Percentiles rank a stretch among this genome's conserved stretches.
These are phyloP conservation scores for Agrotis segetum DNA, from an alignment of 2,888 invertebrate genomes.

Conservation along the genomic window DNA sequence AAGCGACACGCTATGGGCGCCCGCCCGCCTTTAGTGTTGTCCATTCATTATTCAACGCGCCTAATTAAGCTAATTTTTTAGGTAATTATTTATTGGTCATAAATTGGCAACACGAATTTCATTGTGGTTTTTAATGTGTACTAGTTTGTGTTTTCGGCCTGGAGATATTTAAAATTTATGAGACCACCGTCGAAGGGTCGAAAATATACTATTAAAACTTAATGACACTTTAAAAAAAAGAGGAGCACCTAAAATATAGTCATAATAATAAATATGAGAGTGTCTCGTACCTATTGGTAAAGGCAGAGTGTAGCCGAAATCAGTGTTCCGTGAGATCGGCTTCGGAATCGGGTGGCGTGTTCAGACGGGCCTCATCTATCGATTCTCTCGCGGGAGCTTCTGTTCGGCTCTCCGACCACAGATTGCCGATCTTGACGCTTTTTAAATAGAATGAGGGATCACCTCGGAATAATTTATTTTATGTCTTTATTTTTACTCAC, in stretches of 20 bases:
- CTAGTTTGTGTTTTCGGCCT: neutral
- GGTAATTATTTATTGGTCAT: slow-evolving; percentile 7
- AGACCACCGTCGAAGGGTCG: neutral
- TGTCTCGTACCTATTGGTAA: slow-evolving; percentile 59
- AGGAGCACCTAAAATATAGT: neutral
- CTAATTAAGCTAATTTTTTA: slow-evolving; percentile 35
- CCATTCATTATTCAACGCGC: slow-evolving; percentile 38
- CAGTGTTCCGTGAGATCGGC: slow-evolving; percentile 81
- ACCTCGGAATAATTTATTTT: neutral
- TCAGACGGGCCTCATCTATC: slow-evolving; percentile 66
- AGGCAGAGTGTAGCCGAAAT: slow-evolving; percentile 68
- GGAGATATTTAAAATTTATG: neutral
- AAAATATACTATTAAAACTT: neutral
- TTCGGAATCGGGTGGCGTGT: slow-evolving; percentile 65
- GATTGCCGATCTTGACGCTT: slow-evolving; percentile 30
- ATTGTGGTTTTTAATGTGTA: neutral
- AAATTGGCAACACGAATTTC: slow-evolving; percentile 23
- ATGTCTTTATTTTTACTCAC: slow-evolving; percentile 22
- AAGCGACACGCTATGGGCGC: slow-evolving; percentile 17
- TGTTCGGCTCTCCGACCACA: slow-evolving; percentile 28
- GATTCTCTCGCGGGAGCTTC: slow-evolving; percentile 63
- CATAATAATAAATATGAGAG: slow-evolving; percentile 24
- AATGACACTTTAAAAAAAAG: neutral
- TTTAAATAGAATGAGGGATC: slow-evolving; percentile 18
- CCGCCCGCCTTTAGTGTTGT: slow-evolving; percentile 49